A percentile compares a stretch with the other conserved stretches of the same genome.
phyloP scores from a whole-genome alignment of 2,797 vertebrate genomes.

The Naso thynnoides region DNA sequence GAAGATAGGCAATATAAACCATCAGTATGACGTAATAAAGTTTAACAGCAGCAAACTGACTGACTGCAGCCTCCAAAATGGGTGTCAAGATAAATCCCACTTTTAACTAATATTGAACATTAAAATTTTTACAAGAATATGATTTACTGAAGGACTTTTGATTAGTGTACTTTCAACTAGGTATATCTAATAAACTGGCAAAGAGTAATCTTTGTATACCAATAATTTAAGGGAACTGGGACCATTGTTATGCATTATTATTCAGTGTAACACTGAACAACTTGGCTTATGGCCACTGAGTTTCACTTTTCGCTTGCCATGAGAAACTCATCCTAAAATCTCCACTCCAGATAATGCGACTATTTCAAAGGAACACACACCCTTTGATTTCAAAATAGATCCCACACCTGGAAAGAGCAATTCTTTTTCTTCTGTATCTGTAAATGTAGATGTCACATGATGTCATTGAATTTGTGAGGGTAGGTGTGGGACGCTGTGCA shows the following conservation, averaged over 20 bases:
- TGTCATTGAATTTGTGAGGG: background rate
- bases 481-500: background rate
- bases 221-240: background rate
- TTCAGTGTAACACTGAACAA: background rate
- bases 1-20: no score
- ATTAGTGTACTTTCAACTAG: background rate
- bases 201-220: background rate
- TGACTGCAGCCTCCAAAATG: background rate
- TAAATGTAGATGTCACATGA: background rate
- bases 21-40: no score
- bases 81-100: background rate
- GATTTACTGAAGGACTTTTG: background rate
- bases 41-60: no score
- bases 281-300: slow-evolving; percentile 1
- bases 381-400: background rate
- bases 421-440: background rate
- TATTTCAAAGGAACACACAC: background rate
- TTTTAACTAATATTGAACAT: background rate
- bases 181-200: slow-evolving; percentile 10
- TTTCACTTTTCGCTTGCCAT: background rate
- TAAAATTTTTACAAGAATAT: background rate
- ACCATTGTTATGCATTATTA: background rate
- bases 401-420: background rate
- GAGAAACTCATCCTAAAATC: slow-evolving; percentile 18
- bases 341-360: background rate